Percentiles rank a stretch among this genome's conserved stretches.
These are phyloP conservation scores for Eristalinus aeneus DNA, from an alignment of 2,888 invertebrate genomes.

Conservation along the genomic window DNA sequence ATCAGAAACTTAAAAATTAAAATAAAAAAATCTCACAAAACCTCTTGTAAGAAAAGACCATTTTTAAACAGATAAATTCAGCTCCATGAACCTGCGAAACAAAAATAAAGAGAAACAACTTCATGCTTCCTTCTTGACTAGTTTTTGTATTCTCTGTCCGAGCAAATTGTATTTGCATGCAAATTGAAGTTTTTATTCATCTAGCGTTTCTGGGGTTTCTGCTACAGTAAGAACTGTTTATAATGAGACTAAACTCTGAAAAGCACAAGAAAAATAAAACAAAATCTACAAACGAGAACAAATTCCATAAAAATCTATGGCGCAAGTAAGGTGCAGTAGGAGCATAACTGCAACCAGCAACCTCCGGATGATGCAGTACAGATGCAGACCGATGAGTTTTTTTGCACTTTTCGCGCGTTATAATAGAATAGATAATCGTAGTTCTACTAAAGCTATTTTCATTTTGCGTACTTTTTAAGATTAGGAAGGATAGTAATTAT, in stretches of 20 bases:
- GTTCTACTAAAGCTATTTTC: not conserved
- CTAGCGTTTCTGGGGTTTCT: not conserved
- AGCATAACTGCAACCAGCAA: not conserved
- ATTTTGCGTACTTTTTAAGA: not conserved
- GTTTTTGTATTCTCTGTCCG: not conserved
- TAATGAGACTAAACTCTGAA: slow-evolving; percentile 7
- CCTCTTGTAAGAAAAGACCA: not conserved
- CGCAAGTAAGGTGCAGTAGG: not conserved
- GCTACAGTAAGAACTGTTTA: not conserved
- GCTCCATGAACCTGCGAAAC: not conserved
- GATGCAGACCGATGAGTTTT: not conserved
- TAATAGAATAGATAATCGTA: not conserved
- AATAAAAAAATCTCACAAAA: not conserved
- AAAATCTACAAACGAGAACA: slow-evolving; percentile 10
- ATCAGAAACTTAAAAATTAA: not conserved
- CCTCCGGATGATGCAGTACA: not conserved
- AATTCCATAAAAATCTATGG: slow-evolving; percentile 10
- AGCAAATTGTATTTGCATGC: slow-evolving; percentile 40
- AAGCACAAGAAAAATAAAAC: not conserved
- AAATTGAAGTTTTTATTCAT: slow-evolving; percentile 33
- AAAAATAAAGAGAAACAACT: not conserved
- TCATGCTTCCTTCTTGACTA: not conserved
- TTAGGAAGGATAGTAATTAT: not conserved
- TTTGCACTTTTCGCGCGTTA: not conserved
- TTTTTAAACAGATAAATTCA: slow-evolving; percentile 16